Conservation (phyloP, 2,113 vertebrate species). For the Halichoerus grypus region DNA sequence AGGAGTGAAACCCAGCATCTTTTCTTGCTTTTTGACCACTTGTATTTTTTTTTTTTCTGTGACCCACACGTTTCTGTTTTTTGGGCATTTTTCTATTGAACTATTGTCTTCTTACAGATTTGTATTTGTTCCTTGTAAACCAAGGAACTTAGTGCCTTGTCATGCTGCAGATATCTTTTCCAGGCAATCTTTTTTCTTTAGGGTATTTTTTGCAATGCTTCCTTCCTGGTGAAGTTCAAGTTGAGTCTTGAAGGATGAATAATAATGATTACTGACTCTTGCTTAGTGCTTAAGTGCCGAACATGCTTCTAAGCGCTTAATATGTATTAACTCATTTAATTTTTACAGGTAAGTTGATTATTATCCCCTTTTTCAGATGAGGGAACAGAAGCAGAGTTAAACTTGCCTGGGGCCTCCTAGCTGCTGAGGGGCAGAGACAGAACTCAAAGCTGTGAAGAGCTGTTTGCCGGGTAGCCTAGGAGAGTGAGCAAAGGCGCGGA, state of each 20-base stretch:
- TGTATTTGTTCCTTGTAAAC: background rate
- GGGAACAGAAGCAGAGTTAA: background rate
- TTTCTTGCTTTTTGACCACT: background rate
- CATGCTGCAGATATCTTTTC: background rate
- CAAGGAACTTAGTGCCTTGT: background rate
- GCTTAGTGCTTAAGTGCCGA: background rate
- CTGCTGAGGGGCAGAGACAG: background rate
- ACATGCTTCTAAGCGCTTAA: background rate
- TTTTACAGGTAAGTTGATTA: background rate
- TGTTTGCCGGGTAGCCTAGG: background rate
- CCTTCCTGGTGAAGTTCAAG: conserved; percentile 41
- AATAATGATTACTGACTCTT: background rate
- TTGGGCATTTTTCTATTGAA: background rate
- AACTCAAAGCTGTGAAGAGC: background rate
- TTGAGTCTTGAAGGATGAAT: conserved; percentile 57
- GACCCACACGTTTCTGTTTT: background rate
- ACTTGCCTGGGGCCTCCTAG: background rate
- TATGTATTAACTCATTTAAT: background rate
- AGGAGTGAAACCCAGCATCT: background rate
- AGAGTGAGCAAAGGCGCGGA: background rate
- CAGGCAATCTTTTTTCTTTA: background rate
- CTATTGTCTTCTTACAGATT: background rate
- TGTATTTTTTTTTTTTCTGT: background rate
- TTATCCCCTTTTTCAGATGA: background rate
- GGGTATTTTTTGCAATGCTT: background rate